Conservation (phyloP, 1,140 invertebrate species). For the Rhizoglyphus robini region DNA sequence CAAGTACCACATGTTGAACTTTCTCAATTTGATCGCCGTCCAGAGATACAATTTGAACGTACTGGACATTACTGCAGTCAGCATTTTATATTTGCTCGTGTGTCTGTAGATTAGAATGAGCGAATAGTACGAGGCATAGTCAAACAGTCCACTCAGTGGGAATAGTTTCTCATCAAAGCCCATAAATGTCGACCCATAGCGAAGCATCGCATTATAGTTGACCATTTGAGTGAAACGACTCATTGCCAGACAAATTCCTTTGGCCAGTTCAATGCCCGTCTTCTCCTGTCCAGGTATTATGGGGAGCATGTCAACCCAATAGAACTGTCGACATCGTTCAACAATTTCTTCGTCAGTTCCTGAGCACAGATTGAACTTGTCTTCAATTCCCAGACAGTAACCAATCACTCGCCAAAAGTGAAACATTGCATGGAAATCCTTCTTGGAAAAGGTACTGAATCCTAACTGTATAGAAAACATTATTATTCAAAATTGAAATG, state of each 20-base stretch:
- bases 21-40: no score
- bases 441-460: slow-evolving; percentile 31
- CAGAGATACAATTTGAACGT: not conserved
- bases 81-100: not conserved
- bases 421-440: slow-evolving; percentile 53
- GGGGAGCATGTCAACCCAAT: slow-evolving; percentile 4
- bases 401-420: slow-evolving; percentile 74
- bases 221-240: not conserved
- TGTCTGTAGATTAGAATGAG: not conserved
- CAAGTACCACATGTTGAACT: not conserved
- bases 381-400: slow-evolving; percentile 62
- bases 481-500: no score
- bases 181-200: slow-evolving; percentile 3
- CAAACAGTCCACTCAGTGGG: not conserved
- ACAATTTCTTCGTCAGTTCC: slow-evolving; percentile 33
- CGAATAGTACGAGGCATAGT: not conserved
- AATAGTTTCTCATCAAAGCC: not conserved
- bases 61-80: not conserved
- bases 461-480: slow-evolving; percentile 4
- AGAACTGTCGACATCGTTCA: slow-evolving; percentile 12
- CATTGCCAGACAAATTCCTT: slow-evolving; percentile 17
- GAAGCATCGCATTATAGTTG: slow-evolving; percentile 5
- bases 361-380: slow-evolving; percentile 49
- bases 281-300: not conserved
- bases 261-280: slow-evolving; percentile 10